Percentiles rank a stretch among this genome's conserved stretches.
phyloP scores from a whole-genome alignment of 2,797 vertebrate genomes.

The Glyptemys insculpta region DNA sequence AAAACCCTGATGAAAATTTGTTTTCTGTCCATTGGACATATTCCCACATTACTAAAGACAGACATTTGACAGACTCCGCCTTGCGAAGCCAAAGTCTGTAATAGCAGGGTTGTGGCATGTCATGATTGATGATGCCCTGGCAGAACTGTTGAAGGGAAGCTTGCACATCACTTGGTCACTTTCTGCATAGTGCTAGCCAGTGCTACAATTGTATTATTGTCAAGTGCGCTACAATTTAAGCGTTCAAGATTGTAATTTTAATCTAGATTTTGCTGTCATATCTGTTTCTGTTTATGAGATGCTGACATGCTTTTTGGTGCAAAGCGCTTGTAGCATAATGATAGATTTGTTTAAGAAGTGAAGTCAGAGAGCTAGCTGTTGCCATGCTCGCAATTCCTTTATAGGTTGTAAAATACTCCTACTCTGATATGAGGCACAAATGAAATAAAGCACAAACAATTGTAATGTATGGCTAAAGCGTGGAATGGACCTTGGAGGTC shows the following conservation, averaged over 20 bases:
- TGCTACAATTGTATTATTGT: background rate
- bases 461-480: background rate
- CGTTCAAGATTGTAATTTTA: background rate
- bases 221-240: background rate
- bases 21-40: conserved; percentile 44
- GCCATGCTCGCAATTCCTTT: background rate
- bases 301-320: background rate
- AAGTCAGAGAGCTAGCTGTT: background rate
- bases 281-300: background rate
- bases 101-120: background rate
- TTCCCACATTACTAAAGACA: conserved; percentile 17
- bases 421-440: fast-evolving
- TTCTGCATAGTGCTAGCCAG: conserved; percentile 32
- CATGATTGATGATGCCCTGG: conserved; percentile 27
- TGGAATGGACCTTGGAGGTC: background rate
- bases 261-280: background rate
- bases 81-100: conserved; percentile 27
- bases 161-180: background rate
- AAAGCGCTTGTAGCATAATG: background rate
- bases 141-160: conserved; percentile 39
- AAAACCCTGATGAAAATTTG: conserved; percentile 11
- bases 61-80: conserved; percentile 49
- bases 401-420: background rate
- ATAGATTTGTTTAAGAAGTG: too few relatives aligned
- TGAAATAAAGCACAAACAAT: too few relatives aligned